A percentile compares a stretch with the other conserved stretches of the same genome.
Evolutionary conservation across 2,797 vertebrate genomes (phyloP).

Genomic region (Mycteria americana): DNA sequence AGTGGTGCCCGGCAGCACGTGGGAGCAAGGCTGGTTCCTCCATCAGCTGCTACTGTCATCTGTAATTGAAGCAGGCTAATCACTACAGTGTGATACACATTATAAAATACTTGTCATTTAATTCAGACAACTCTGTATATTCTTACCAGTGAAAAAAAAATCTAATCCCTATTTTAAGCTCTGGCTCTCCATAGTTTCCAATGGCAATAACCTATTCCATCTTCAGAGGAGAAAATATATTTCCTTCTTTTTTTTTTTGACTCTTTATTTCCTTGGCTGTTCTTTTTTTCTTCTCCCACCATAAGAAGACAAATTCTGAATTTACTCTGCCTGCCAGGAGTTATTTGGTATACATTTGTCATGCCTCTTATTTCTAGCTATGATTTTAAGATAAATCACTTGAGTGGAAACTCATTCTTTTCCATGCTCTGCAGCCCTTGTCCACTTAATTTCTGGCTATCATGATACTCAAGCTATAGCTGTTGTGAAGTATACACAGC

Average conservation of each 20-base stretch:
- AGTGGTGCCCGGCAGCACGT: background rate
- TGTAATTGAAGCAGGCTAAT: background rate
- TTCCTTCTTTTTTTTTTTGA: background rate
- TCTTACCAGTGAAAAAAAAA: background rate
- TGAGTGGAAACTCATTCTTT: background rate
- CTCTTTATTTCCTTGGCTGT: background rate
- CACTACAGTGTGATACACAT: background rate
- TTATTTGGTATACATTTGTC: background rate
- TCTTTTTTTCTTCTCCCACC: background rate
- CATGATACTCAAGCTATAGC: background rate
- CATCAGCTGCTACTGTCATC: background rate
- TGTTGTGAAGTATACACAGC: background rate
- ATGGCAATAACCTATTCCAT: background rate
- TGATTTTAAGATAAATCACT: background rate
- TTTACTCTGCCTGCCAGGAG: background rate
- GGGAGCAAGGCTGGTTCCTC: background rate
- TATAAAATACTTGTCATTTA: background rate
- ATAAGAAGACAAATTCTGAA: background rate
- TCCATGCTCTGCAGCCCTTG: background rate
- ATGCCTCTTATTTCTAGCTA: background rate
- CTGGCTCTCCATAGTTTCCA: background rate
- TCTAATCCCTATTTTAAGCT: background rate
- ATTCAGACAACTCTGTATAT: background rate
- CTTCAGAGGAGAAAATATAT: background rate
- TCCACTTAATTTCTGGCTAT: background rate